phyloP scores from a whole-genome alignment of 2,113 vertebrate genomes.

The Phalacrocorax pelagicus region DNA sequence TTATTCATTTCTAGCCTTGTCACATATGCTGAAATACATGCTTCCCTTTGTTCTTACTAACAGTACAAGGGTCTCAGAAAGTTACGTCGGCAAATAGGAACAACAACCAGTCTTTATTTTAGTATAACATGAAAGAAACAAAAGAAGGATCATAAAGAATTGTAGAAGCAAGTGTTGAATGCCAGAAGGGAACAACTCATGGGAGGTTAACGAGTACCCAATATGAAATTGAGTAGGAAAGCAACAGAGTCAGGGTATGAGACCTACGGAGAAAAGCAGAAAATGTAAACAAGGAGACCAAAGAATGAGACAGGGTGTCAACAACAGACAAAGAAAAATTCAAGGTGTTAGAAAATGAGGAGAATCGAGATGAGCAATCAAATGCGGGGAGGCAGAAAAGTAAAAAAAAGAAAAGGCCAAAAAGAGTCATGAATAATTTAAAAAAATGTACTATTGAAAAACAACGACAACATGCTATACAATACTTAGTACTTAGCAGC shows the following conservation, averaged over 20 bases:
- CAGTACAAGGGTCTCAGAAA: background rate
- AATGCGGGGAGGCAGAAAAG: background rate
- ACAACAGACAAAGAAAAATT: background rate
- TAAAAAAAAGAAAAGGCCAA: background rate
- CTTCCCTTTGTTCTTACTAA: background rate
- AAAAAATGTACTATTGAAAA: background rate
- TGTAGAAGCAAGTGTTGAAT: background rate
- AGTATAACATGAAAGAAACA: background rate
- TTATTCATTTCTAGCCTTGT: background rate
- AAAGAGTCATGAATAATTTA: background rate
- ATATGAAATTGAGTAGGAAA: background rate
- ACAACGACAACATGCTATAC: background rate
- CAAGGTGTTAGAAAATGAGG: background rate
- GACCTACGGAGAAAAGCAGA: background rate
- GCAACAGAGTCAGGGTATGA: background rate
- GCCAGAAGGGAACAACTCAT: background rate
- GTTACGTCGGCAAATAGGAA: background rate
- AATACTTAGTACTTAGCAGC: background rate
- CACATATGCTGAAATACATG: background rate
- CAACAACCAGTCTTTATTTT: background rate
- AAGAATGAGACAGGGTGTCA: background rate
- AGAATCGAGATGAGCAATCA: background rate
- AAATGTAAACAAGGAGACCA: background rate
- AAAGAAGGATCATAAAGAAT: background rate
- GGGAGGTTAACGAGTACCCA: background rate